phyloP scores from a whole-genome alignment of 1,140 invertebrate genomes.

The Proctacanthus coquilletti region DNA sequence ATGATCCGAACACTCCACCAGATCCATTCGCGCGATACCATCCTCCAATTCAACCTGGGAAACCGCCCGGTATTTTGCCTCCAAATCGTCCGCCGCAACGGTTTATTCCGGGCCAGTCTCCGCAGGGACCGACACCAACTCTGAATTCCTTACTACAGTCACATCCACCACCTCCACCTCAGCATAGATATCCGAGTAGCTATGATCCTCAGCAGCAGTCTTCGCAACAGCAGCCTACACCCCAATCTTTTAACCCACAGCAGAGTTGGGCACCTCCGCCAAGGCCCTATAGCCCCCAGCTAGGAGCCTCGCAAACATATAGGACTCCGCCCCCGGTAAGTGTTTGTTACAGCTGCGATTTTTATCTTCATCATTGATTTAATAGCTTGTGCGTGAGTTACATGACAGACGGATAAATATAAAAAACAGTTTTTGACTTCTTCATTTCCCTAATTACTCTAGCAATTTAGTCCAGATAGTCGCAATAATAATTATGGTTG shows the following conservation, averaged over 20 bases:
- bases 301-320: conserved; percentile 26
- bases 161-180: conserved; percentile 44
- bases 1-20: conserved; percentile 13
- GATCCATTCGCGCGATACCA: conserved; percentile 2
- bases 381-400: too few relatives aligned
- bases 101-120: conserved; percentile 31
- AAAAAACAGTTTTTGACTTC: too few relatives aligned
- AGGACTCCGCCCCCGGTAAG: conserved; percentile 15
- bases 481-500: too few relatives aligned
- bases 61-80: conserved; percentile 15
- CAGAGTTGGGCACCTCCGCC: conserved; percentile 28
- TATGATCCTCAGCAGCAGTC: conserved; percentile 26
- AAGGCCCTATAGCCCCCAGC: conserved; percentile 25
- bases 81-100: conserved; percentile 26
- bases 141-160: conserved; percentile 77
- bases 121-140: conserved; percentile 76
- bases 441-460: too few relatives aligned
- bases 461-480: too few relatives aligned
- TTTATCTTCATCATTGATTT: too few relatives aligned
- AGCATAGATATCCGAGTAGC: conserved; percentile 28
- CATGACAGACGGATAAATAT: too few relatives aligned
- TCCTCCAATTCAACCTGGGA: conserved; percentile 12
- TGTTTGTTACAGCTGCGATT: not conserved
- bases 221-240: conserved; percentile 30
- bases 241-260: conserved; percentile 24